Base-by-base conservation (phyloP, 2,888 invertebrate genomes). In the Amphipoea lucens region DNA sequence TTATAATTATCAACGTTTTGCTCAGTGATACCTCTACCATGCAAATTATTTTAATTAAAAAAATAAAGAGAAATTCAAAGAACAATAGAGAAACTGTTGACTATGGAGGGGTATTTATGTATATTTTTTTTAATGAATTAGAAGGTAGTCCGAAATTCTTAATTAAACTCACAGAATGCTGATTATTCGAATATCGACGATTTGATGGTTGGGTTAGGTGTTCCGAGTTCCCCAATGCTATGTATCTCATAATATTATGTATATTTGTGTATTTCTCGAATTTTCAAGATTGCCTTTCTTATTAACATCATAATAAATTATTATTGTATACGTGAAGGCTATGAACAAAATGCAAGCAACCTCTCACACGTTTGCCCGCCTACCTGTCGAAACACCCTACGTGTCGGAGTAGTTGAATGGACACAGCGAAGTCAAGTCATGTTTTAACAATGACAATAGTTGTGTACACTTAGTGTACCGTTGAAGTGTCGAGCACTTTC, bases 21-120 rank as follows among this genome's bases (percentile, higher is more conserved):
- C 81, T 89, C 88, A 89, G 85, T 85, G 65, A 67, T 74, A 87
- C 57, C 45, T 76, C 51, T 73, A 66, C 48, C n/a, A 36, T 68
- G 60, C 60, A 70, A 63, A 79, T 48, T 54, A 79, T 69, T 86
- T 75, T 73, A 17, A 36, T 66, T 5, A 73, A 63, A 42, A 9
- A 70, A 45, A 76, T 12, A 20, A 67, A 69, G 36, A 63, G 14
- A 60, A 67, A 78, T 69, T 40, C 45, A 73, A 70, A 82, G 40
- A 82, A 63, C 40, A 71, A 54, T 63, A 36, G 3, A 45, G 62
- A 1, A 45, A 36, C 42, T 67, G 40, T 36, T 84, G 62, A 36
- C 36, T 48, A 17, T 54, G 66, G 48, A 48, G 40, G 14, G 45
- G 17, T 57, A 48, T 72, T 54, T 72, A 14, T 48, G 36, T 29